These are phyloP conservation scores for Conus betulinus DNA, from an alignment of 1,140 invertebrate genomes.

Conservation along the genomic window DNA sequence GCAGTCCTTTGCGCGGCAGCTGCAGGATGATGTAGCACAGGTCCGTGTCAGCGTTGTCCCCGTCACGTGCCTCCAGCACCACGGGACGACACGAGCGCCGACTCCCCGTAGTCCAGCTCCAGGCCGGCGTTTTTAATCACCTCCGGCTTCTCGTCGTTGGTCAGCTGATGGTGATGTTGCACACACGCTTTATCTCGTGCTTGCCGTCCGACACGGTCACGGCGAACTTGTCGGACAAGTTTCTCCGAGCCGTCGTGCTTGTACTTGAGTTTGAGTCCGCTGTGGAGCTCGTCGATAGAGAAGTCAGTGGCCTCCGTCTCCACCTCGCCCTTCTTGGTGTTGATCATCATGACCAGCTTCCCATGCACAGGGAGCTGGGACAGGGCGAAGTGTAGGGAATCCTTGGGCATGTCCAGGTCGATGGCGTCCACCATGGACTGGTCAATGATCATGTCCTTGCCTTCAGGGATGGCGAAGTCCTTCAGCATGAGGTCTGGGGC, in stretches of 20 bases:
- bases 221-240: slow-evolving; percentile 74
- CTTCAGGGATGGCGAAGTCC: slow-evolving; percentile 74
- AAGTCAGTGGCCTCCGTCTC: slow-evolving; percentile 79
- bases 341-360: slow-evolving; percentile 66
- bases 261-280: slow-evolving; percentile 72
- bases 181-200: slow-evolving; percentile 72
- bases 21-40: slow-evolving; percentile 70
- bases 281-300: slow-evolving; percentile 74
- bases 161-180: slow-evolving; percentile 71
- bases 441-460: slow-evolving; percentile 70
- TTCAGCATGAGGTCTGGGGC: slow-evolving; percentile 70
- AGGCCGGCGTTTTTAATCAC: slow-evolving; percentile 74
- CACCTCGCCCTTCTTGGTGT: slow-evolving; percentile 59
- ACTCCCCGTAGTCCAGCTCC: slow-evolving; percentile 72
- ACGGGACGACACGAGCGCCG: slow-evolving; percentile 67
- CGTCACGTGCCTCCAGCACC: slow-evolving; percentile 71
- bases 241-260: slow-evolving; percentile 76
- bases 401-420: slow-evolving; percentile 73
- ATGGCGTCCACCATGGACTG: slow-evolving; percentile 73
- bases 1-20: slow-evolving; percentile 65
- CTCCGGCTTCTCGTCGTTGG: slow-evolving; percentile 75
- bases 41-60: slow-evolving; percentile 72
- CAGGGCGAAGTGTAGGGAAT: slow-evolving; percentile 67
- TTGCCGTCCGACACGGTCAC: slow-evolving; percentile 74
- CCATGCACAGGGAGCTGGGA: slow-evolving; percentile 72